A percentile compares a stretch with the other conserved stretches of the same genome.
Evolutionary conservation across 1,140 invertebrate genomes (phyloP).

Genomic region (Armadillidium nasatum): DNA sequence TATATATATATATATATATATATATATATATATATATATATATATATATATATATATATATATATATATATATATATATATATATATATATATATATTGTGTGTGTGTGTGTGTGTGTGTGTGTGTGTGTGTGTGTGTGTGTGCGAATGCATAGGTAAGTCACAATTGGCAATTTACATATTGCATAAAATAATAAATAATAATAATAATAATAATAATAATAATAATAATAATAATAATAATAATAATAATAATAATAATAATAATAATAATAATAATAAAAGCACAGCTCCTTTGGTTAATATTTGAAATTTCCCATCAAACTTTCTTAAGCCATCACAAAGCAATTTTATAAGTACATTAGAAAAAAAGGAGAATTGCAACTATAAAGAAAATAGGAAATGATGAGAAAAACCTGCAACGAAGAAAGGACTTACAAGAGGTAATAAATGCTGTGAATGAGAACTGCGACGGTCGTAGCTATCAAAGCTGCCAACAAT

Average conservation of each 20-base stretch:
- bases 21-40: too few relatives aligned
- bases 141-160: neutral
- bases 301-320: too few relatives aligned
- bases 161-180: too few relatives aligned
- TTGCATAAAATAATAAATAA: too few relatives aligned
- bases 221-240: neutral
- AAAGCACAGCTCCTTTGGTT: neutral
- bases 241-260: constrained; percentile 1
- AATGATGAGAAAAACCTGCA: neutral
- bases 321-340: too few relatives aligned
- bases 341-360: neutral
- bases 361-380: too few relatives aligned
- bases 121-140: neutral
- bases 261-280: constrained; percentile 6
- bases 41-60: too few relatives aligned
- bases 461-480: constrained; percentile 91
- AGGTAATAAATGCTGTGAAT: constrained; percentile 95
- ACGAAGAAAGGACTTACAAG: constrained; percentile 62
- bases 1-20: too few relatives aligned
- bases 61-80: too few relatives aligned
- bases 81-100: too few relatives aligned
- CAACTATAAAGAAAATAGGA: too few relatives aligned
- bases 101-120: neutral
- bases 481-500: constrained; percentile 85
- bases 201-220: too few relatives aligned